A percentile compares a stretch with the other conserved stretches of the same genome.
Evolutionary conservation across 2,113 vertebrate species (phyloP).

Genomic region (Tringa solitaria): DNA sequence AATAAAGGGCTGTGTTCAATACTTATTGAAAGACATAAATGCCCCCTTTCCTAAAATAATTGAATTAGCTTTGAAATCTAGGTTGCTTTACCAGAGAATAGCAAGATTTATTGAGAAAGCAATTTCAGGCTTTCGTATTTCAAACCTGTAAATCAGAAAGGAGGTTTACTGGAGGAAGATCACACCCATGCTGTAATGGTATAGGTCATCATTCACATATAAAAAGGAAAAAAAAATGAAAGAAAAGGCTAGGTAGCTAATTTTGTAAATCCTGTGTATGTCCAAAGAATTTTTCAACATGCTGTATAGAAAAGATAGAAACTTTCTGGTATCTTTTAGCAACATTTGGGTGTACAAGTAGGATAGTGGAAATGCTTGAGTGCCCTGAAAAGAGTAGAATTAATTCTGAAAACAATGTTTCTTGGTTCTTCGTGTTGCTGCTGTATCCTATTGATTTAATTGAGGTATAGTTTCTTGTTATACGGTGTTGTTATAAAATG

Average conservation of each 20-base stretch:
- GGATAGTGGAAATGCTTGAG: neutral
- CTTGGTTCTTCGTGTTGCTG: neutral
- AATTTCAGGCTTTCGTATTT: conserved; percentile 13
- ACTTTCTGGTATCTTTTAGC: neutral
- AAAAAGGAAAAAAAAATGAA: neutral
- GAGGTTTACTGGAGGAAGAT: neutral
- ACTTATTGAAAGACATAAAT: neutral
- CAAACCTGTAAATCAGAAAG: neutral
- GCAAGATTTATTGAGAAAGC: neutral
- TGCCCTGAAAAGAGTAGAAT: neutral
- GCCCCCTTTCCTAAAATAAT: neutral
- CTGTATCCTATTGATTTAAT: neutral
- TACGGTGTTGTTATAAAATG: neutral
- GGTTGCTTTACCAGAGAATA: neutral
- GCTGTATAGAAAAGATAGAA: neutral
- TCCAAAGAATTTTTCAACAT: neutral
- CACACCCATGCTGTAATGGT: neutral
- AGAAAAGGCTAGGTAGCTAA: neutral
- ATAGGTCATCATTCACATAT: neutral
- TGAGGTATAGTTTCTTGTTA: neutral
- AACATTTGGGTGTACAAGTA: neutral
- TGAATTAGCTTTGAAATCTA: conserved; percentile 25
- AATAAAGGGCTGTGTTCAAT: neutral
- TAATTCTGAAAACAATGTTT: neutral
- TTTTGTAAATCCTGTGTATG: neutral